Evolutionary conservation across 2,113 vertebrate genomes (phyloP).

Genomic region (Carassius auratus): DNA sequence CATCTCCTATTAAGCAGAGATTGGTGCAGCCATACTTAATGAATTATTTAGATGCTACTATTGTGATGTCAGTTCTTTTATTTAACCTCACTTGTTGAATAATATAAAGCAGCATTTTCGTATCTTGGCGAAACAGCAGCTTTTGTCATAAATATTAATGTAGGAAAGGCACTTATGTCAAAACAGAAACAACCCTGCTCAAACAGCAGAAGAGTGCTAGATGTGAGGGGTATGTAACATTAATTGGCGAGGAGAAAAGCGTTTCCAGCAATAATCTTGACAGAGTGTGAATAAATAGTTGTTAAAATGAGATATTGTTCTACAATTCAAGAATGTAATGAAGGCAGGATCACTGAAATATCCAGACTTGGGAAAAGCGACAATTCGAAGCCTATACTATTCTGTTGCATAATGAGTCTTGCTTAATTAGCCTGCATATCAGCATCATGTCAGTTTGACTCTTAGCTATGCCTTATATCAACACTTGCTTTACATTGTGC

Average conservation of each 20-base stretch:
- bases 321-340: background rate
- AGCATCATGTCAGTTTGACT: background rate
- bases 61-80: slow-evolving; percentile 21
- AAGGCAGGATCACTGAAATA: slow-evolving; percentile 23
- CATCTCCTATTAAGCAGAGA: background rate
- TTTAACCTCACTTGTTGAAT: slow-evolving; percentile 14
- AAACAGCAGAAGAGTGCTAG: background rate
- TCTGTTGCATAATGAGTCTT: background rate
- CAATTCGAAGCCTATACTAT: background rate
- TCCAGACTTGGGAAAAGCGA: background rate
- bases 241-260: slow-evolving; percentile 27
- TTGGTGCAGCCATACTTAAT: slow-evolving; percentile 24
- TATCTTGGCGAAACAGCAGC: slow-evolving; percentile 12
- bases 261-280: slow-evolving; percentile 16
- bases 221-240: slow-evolving; percentile 13
- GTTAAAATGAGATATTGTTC: slow-evolving; percentile 32
- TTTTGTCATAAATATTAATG: slow-evolving; percentile 45
- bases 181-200: slow-evolving; percentile 29
- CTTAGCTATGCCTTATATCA: background rate
- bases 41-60: slow-evolving; percentile 39
- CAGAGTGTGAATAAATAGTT: slow-evolving; percentile 36
- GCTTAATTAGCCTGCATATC: slow-evolving; percentile 19
- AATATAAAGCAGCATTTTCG: background rate
- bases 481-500: background rate
- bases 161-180: slow-evolving; percentile 22